Evolutionary conservation across 2,888 invertebrate genomes (phyloP).

Genomic region (Drosophila formosana): DNA sequence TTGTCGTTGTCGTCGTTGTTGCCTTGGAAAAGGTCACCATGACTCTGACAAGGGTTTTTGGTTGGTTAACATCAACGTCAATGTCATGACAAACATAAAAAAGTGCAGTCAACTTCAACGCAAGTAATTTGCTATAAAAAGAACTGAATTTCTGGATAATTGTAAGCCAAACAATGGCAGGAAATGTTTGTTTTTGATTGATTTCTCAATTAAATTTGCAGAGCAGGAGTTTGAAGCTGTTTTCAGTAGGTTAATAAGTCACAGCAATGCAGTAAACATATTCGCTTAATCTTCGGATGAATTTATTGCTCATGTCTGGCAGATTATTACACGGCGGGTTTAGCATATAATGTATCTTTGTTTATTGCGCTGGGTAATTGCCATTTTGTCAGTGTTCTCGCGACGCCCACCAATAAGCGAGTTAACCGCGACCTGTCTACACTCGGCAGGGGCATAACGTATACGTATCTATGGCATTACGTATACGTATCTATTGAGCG

Average conservation of each 20-base stretch:
- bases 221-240: not conserved
- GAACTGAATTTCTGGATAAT: not conserved
- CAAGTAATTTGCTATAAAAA: constrained; percentile 3
- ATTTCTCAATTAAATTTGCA: not conserved
- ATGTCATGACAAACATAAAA: constrained; percentile 38
- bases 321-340: constrained; percentile 11
- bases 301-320: constrained; percentile 49
- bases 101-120: constrained; percentile 17
- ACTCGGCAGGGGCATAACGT: constrained; percentile 49
- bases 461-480: constrained; percentile 38
- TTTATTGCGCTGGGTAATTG: constrained; percentile 55
- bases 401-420: constrained; percentile 50
- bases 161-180: not conserved
- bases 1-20: not conserved
- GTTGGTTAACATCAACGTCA: constrained; percentile 4
- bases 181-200: not conserved
- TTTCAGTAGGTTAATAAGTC: constrained; percentile 14
- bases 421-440: constrained; percentile 44
- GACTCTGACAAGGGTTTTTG: constrained; percentile 60
- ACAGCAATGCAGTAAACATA: constrained; percentile 25
- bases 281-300: constrained; percentile 32
- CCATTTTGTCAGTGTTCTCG: constrained; percentile 41
- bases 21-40: constrained; percentile 29
- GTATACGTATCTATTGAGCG: constrained; percentile 35
- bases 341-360: constrained; percentile 46